Evolutionary conservation across 2,113 vertebrate genomes (phyloP), one percentile per base, ranked within the genome.

Genomic region (Murina feae): DNA sequence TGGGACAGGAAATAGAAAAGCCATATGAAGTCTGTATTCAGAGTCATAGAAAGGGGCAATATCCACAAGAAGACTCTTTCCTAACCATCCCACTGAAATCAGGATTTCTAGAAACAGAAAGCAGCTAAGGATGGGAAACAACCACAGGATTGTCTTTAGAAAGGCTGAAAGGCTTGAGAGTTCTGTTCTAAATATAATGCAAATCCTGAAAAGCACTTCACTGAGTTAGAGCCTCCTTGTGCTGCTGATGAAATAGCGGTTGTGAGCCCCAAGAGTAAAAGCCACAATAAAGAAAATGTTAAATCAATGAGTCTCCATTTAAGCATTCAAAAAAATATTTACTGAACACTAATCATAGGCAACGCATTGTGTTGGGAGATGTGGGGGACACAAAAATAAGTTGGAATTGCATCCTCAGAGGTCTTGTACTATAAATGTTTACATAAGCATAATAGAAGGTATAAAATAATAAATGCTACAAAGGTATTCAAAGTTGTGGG

Each of bases 301-400:
- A 93, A 78, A 76, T 90, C 89, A 90, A 72, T 76, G 80, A 20
- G 30, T 78, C 81, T 89, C 87, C 84, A 94, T 85, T 93, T 89
- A 96, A 89, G 49, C 85, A 92, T 79, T 96, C 28, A 93, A 79
- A 95, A 95, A 94, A 88, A 78, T 78, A 95, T 91, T 94, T 90
- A 82, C 66, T 68, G 49, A 93, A 94, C 47, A 85, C 47, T 32
- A 72, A 49, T 58, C 78, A 74, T 35, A 65, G 47, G 30, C 68
- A 87, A 93, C 21, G 20, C 58, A 93, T 75, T 71, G 21, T 91
- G 55, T 84, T 86, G 60, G 51, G 91, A 90, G 47, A 86, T 65
- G 72, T 42, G 8, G 21, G 28, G 11, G 81, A 37, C n/a, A 82
- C 69, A 80, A 72, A 93, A 92, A 89, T 42, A 39, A 92, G 78